Evolutionary conservation across 2,113 vertebrate species (phyloP).

Genomic region (Uria lomvia): DNA sequence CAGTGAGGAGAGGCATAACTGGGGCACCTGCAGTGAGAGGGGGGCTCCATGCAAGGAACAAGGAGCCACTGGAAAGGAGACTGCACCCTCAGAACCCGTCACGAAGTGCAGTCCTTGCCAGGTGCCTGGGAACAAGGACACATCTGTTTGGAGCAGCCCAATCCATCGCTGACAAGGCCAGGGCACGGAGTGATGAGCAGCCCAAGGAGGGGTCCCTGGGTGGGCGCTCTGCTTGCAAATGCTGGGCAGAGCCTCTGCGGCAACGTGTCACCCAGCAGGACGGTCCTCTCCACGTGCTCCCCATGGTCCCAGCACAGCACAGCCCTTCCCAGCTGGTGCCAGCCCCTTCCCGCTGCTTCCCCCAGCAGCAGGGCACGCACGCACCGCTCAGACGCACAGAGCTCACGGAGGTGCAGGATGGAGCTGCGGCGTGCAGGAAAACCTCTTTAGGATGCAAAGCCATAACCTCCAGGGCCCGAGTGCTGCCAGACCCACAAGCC

Average conservation of each 20-base stretch:
- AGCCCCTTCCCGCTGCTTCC: rapidly evolving
- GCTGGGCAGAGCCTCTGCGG: not conserved
- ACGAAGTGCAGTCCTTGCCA: not conserved
- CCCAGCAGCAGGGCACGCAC: not conserved
- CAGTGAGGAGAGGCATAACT: rapidly evolving
- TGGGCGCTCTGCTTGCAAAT: not conserved
- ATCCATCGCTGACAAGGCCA: rapidly evolving
- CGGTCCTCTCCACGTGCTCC: rapidly evolving
- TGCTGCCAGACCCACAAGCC: not conserved
- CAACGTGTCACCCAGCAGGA: rapidly evolving
- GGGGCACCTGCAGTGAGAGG: too few relatives aligned
- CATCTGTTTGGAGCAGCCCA: not conserved
- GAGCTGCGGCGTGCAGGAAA: not conserved
- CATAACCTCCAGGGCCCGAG: rapidly evolving
- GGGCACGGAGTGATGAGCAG: rapidly evolving
- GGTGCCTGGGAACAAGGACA: rapidly evolving
- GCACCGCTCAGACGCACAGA: not conserved
- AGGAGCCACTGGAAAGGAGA: not conserved
- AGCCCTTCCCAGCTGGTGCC: not conserved
- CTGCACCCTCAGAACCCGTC: not conserved
- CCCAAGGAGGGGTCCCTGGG: not conserved
- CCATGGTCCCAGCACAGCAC: not conserved
- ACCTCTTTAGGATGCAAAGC: not conserved
- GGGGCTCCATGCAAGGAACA: not conserved
- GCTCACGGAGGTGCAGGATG: not conserved